Percentiles rank a stretch among this genome's conserved stretches.
Evolutionary conservation across 2,113 vertebrate species (phyloP).

Genomic region (Triplophysa tibetana): DNA sequence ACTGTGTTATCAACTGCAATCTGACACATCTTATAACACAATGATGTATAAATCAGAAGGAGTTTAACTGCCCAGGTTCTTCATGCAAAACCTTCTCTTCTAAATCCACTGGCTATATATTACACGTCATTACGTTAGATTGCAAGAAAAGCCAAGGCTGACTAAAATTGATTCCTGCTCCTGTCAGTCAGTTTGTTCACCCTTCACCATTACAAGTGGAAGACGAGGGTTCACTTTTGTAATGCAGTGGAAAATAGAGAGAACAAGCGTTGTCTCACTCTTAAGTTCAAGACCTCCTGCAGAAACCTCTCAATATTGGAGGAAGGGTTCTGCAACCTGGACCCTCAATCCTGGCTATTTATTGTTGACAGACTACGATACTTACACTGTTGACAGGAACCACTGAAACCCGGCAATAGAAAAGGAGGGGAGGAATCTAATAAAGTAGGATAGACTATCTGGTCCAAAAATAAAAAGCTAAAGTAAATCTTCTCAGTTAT

Average conservation of each 20-base stretch:
- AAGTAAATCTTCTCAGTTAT: neutral
- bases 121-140: slow-evolving; percentile 39
- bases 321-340: neutral
- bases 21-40: neutral
- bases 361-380: slow-evolving; percentile 17
- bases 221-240: slow-evolving; percentile 3
- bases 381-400: neutral
- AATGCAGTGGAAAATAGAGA: slow-evolving; percentile 8
- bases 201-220: slow-evolving; percentile 26
- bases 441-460: slow-evolving; percentile 12
- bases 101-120: slow-evolving; percentile 33
- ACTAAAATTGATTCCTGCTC: slow-evolving; percentile 33
- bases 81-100: slow-evolving; percentile 10
- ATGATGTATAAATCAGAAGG: neutral
- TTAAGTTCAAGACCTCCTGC: slow-evolving; percentile 3
- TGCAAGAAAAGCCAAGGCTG: slow-evolving; percentile 40
- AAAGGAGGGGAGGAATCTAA: slow-evolving; percentile 9
- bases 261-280: slow-evolving; percentile 1
- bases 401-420: neutral
- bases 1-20: no score
- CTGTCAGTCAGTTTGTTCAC: slow-evolving; percentile 26
- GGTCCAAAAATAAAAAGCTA: neutral
- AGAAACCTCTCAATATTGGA: slow-evolving; percentile 3
- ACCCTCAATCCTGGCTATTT: neutral
- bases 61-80: slow-evolving; percentile 9